These are phyloP conservation scores for Eospalax fontanierii DNA, from an alignment of 2,797 vertebrate species.

Conservation along the genomic window DNA sequence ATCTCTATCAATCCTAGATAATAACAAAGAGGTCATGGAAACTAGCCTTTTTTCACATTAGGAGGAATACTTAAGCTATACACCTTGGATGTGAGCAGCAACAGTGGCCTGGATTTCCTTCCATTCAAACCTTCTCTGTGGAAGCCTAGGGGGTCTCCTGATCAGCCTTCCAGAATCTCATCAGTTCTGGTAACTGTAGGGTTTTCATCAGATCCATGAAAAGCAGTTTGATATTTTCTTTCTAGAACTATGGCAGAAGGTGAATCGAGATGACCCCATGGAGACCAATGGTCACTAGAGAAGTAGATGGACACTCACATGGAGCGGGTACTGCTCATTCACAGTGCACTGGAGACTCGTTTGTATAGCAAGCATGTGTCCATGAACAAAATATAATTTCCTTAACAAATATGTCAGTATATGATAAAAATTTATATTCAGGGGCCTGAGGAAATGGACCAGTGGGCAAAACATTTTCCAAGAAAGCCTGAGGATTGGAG, in stretches of 20 bases:
- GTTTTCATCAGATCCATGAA: not conserved
- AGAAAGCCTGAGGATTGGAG: not conserved
- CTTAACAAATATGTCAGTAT: conserved; percentile 9
- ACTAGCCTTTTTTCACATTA: not conserved
- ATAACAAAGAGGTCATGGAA: conserved; percentile 55
- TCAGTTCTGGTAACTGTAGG: not conserved
- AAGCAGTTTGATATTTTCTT: conserved; percentile 22
- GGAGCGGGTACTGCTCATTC: not conserved
- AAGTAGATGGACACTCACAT: not conserved
- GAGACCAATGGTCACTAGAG: not conserved
- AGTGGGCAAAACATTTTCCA: not conserved
- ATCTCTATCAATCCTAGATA: conserved; percentile 89
- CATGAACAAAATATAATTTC: conserved; percentile 11
- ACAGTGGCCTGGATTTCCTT: not conserved
- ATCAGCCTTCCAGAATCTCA: conserved; percentile 26
- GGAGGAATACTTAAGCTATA: not conserved
- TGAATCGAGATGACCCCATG: not conserved
- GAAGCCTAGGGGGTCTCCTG: not conserved
- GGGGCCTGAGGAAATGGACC: not conserved
- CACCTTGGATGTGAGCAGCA: not conserved
- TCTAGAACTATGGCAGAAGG: conserved; percentile 9
- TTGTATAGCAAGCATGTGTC: not conserved
- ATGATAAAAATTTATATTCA: conserved; percentile 57
- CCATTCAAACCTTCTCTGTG: not conserved
- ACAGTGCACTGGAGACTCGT: not conserved